A percentile compares a stretch with the other conserved stretches of the same genome.
Evolutionary conservation across 2,797 vertebrate species (phyloP).

Genomic region (Hydrocynus forskahlii): DNA sequence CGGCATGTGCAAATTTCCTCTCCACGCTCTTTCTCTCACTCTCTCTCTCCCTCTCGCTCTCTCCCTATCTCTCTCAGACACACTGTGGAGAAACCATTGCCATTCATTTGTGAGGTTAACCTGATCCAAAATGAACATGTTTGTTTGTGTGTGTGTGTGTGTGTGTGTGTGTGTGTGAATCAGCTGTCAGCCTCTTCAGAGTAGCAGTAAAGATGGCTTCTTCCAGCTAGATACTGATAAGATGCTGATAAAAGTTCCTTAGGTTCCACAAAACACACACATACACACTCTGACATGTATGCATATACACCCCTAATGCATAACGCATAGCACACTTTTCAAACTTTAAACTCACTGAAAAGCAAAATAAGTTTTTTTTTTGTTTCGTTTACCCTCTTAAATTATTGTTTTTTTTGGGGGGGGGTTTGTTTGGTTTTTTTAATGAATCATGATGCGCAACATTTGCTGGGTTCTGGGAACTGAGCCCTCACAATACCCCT

Average conservation of each 20-base stretch:
- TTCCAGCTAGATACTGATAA: conserved; percentile 6
- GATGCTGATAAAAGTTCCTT: neutral
- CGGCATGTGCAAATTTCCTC: conserved; percentile 13
- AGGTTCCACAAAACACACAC: neutral
- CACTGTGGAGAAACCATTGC: neutral
- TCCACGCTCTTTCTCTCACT: neutral
- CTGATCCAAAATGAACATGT: conserved; percentile 2
- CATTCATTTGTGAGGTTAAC: neutral
- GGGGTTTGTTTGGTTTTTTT: too few relatives aligned
- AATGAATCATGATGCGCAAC: neutral
- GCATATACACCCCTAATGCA: neutral
- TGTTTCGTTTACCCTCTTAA: neutral
- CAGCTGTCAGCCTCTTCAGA: conserved; percentile 3
- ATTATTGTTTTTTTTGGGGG: neutral
- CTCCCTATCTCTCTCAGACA: neutral
- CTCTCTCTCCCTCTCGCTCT: neutral
- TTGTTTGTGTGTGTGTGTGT: conserved; percentile 24
- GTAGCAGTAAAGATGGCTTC: neutral
- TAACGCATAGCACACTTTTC: neutral
- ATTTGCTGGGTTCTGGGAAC: neutral
- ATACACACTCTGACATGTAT: too few relatives aligned
- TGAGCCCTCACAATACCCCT: neutral
- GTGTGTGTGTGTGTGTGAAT: too few relatives aligned
- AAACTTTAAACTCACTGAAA: too few relatives aligned
- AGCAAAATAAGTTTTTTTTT: neutral